Conservation (phyloP, 92 coral and sea anemone genomes). For the Parazoanthus swiftii region DNA sequence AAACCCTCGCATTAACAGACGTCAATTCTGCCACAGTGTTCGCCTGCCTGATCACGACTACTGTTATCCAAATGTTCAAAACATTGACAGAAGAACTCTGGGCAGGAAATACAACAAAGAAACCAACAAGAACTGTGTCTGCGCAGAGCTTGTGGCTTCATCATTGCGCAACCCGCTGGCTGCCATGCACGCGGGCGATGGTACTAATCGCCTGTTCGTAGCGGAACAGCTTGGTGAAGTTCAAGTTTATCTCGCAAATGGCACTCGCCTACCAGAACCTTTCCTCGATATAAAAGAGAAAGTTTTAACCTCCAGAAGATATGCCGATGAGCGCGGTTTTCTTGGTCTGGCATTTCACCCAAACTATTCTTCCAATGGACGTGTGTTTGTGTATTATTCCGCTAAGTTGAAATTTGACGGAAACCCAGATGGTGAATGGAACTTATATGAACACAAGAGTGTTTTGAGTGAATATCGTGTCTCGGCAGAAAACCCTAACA, state of each 20-base stretch:
- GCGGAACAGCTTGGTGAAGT: conserved; percentile 85
- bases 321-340: conserved; percentile 90
- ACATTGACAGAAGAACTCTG: conserved; percentile 53
- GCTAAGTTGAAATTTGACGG: background rate
- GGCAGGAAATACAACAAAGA: conserved; percentile 60
- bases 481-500: conserved; percentile 60
- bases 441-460: conserved; percentile 49
- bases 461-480: conserved; percentile 85
- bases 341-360: conserved; percentile 92
- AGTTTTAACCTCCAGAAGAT: conserved; percentile 57
- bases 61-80: conserved; percentile 81
- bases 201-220: conserved; percentile 77
- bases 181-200: conserved; percentile 88
- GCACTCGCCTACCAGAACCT: conserved; percentile 57
- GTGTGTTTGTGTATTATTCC: conserved; percentile 86
- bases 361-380: conserved; percentile 65
- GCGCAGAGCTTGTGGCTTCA: conserved; percentile 73
- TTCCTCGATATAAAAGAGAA: conserved; percentile 72
- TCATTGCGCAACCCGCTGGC: conserved; percentile 83
- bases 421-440: background rate
- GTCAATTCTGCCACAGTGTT: conserved; percentile 59
- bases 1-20: background rate
- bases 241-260: conserved; percentile 63
- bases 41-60: conserved; percentile 63
- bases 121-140: conserved; percentile 67